Evolutionary conservation across 2,888 invertebrate species (phyloP), one percentile per base, ranked within the genome.

Genomic region (Anaspis maculata): DNA sequence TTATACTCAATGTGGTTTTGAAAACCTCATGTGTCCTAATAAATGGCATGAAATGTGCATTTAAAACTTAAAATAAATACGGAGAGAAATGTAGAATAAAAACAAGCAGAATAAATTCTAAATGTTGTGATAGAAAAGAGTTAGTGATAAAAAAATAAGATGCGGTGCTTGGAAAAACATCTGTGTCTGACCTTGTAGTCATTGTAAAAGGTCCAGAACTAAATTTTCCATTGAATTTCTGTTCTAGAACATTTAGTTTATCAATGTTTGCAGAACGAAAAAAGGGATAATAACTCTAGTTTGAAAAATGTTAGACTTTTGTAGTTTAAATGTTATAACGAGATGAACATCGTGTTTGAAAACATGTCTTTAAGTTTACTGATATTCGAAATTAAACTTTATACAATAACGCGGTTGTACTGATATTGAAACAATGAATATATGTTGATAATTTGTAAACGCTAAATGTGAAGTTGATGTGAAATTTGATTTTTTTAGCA

Each of bases 81-180:
- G n/a, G 21, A 23, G 27, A 27, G 24, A 30, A 24, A 26, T 27
- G 23, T 19, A 21, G 26, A 7, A n/a, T 22, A 11, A 11, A 10
- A n/a, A 34, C 30, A 26, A 24, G 41, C 37, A 37, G 39, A 40
- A 34, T 30, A 44, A 42, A 55, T 54, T 56, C 55, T 54, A 56
- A 56, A 56, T 51, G 55, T 54, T 56, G 55, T 54, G 53, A 54
- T 54, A 54, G 52, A 44, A 39, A 24, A 41, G 19, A 35, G 27
- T 44, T 51, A 49, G 46, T 54, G 49, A 51, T 52, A 48, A 37
- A 42, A 37, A 23, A 32, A 30, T 23, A 27, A 40, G 21, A 41
- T 27, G 44, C 41, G 34, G 41, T 40, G 37, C 41, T 51, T 49
- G 45, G 44, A 44, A 36, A 45, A 44, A 41, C 31, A 44, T 39